Evolutionary conservation across 2,888 invertebrate species (phyloP).

Genomic region (Choristoneura rosaceana): DNA sequence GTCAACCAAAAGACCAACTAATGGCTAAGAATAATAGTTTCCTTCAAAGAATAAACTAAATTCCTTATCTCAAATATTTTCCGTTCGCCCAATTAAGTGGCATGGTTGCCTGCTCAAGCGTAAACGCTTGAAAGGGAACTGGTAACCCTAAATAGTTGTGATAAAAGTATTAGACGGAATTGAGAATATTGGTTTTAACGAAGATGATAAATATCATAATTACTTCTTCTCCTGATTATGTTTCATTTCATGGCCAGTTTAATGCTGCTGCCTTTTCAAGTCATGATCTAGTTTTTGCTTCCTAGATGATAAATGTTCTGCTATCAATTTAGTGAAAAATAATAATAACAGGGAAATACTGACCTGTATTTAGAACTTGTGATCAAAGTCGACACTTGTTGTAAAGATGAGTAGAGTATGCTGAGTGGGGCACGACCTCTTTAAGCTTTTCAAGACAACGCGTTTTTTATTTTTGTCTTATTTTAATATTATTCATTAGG

Average conservation of each 20-base stretch:
- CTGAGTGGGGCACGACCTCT: too few relatives aligned
- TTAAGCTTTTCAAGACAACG: too few relatives aligned
- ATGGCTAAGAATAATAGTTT: slow-evolving; percentile 25
- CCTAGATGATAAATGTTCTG: not conserved
- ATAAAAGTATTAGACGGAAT: slow-evolving; percentile 19
- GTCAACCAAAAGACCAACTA: not conserved
- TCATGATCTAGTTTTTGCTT: too few relatives aligned
- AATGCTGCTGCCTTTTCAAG: too few relatives aligned
- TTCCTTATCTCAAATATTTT: slow-evolving; percentile 17
- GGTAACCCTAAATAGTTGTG: slow-evolving; percentile 27
- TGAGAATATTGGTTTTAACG: slow-evolving; percentile 5
- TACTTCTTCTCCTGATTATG: too few relatives aligned
- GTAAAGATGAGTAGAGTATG: too few relatives aligned
- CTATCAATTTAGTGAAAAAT: not conserved
- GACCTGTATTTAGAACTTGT: too few relatives aligned
- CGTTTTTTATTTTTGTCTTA: too few relatives aligned
- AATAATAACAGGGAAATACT: not conserved
- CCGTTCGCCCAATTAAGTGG: slow-evolving; percentile 20
- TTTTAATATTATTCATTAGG: too few relatives aligned
- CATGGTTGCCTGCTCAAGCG: slow-evolving; percentile 22
- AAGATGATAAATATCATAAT: not conserved
- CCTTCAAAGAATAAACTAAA: slow-evolving; percentile 32
- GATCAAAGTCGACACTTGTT: too few relatives aligned
- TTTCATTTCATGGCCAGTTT: too few relatives aligned
- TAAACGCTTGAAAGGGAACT: slow-evolving; percentile 15